Conservation (phyloP, 2,888 invertebrate genomes). For the Exocentrus adspersus region DNA sequence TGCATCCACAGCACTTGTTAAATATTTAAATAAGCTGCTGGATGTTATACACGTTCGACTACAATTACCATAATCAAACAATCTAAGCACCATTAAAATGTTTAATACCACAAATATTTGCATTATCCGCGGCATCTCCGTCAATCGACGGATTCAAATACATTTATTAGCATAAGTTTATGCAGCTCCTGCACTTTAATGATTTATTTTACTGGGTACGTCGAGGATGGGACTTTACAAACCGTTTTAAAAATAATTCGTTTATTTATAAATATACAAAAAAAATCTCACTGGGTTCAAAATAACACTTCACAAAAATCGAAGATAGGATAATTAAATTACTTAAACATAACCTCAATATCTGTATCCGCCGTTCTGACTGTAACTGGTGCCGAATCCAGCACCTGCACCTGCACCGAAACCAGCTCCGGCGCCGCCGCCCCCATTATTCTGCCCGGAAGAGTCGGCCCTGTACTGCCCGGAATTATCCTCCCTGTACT, state of each 20-base stretch:
- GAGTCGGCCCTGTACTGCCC: slow-evolving; percentile 35
- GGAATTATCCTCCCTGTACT: slow-evolving; percentile 37
- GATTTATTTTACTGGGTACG: too few relatives aligned
- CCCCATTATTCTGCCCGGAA: slow-evolving; percentile 12
- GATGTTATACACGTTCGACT: background rate
- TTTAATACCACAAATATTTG: background rate
- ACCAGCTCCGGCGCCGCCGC: background rate
- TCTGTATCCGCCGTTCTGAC: slow-evolving; percentile 23
- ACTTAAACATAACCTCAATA: slow-evolving; percentile 10
- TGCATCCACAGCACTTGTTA: too few relatives aligned
- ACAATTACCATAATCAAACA: background rate
- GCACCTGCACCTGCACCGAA: background rate
- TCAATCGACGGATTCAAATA: background rate
- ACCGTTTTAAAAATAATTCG: slow-evolving; percentile 1
- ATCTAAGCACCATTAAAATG: background rate
- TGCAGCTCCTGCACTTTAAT: too few relatives aligned
- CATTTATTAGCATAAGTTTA: background rate
- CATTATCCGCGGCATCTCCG: background rate
- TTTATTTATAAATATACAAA: slow-evolving; percentile 28
- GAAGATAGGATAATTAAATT: slow-evolving; percentile 1
- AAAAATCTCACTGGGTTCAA: slow-evolving; percentile 14
- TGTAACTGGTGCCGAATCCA: background rate
- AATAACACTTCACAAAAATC: slow-evolving; percentile 13
- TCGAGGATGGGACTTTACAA: background rate
- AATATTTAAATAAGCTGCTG: too few relatives aligned